Evolutionary conservation across 1,140 invertebrate species (phyloP).

Genomic region (Bombus breviceps): DNA sequence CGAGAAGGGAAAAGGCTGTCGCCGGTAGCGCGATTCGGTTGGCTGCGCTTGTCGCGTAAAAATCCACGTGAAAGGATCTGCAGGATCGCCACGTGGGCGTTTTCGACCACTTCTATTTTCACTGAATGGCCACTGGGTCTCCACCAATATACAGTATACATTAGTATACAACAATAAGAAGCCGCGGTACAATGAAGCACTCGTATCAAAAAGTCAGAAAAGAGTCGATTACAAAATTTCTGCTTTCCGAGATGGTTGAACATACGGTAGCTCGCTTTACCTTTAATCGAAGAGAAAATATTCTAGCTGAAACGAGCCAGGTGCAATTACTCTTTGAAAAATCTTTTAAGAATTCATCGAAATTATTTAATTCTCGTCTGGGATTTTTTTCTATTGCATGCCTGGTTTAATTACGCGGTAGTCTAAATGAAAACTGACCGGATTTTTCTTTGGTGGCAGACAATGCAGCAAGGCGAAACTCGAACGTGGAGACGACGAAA

Average conservation of each 20-base stretch:
- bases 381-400: too few species aligned
- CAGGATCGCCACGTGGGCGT: conserved; percentile 55
- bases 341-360: too few species aligned
- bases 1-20: conserved; percentile 37
- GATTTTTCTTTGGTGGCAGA: background rate
- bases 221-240: too few species aligned
- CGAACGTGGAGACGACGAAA: conserved; percentile 36
- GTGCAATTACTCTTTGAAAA: too few species aligned
- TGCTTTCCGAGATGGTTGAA: too few species aligned
- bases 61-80: conserved; percentile 50
- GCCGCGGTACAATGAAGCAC: too few species aligned
- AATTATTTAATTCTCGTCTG: too few species aligned
- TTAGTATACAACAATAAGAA: background rate
- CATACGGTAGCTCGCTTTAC: too few species aligned
- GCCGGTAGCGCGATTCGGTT: conserved; percentile 30
- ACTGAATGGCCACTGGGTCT: conserved; percentile 8
- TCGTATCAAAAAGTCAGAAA: too few species aligned
- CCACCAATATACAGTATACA: background rate
- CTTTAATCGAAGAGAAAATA: too few species aligned
- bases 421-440: background rate
- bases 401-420: background rate
- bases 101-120: conserved; percentile 36
- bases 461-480: conserved; percentile 51
- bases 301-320: too few species aligned
- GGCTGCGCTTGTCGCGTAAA: conserved; percentile 22